Percentiles rank a stretch among this genome's conserved stretches.
phyloP scores from a whole-genome alignment of 2,797 vertebrate species.

The Myiotriccus ornatus region DNA sequence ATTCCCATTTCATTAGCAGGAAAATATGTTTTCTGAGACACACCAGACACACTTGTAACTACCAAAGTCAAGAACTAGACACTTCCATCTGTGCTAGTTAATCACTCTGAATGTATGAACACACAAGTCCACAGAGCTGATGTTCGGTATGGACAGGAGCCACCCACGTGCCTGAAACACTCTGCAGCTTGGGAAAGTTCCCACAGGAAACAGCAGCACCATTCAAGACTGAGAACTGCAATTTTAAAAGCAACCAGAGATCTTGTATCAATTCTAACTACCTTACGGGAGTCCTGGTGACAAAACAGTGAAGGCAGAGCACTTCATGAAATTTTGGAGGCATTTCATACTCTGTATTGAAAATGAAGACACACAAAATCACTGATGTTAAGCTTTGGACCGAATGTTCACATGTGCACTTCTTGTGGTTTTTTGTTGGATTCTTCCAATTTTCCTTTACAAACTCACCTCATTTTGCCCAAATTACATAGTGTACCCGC shows the following conservation, averaged over 20 bases:
- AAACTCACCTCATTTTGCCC: not conserved
- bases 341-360: not conserved
- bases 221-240: not conserved
- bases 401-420: not conserved
- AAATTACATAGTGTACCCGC: not conserved
- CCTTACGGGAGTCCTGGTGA: not conserved
- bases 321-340: not conserved
- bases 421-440: not conserved
- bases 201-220: not conserved
- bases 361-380: not conserved
- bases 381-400: not conserved
- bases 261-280: not conserved
- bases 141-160: not conserved
- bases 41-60: conserved; percentile 57
- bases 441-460: not conserved
- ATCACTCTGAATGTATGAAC: not conserved
- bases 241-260: not conserved
- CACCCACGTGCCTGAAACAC: accelerated
- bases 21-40: conserved; percentile 68
- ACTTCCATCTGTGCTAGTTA: not conserved
- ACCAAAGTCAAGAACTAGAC: not conserved
- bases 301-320: not conserved
- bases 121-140: not conserved
- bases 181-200: not conserved
- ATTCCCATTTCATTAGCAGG: conserved; percentile 71